These are phyloP conservation scores for Muscicapa striata DNA, from an alignment of 2,797 vertebrate species.

Conservation along the genomic window DNA sequence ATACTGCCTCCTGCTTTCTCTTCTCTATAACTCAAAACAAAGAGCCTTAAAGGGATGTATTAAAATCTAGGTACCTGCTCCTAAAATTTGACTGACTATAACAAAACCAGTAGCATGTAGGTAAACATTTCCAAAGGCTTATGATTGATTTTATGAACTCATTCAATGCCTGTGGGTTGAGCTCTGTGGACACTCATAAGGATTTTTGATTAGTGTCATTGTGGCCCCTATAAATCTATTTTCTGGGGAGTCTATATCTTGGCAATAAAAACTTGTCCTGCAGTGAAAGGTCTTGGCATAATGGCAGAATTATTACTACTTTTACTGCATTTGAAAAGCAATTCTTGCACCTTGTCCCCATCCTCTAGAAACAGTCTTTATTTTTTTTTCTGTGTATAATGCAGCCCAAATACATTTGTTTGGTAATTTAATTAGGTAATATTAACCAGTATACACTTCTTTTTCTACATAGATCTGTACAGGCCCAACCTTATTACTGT, in stretches of 20 bases:
- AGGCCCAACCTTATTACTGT: neutral
- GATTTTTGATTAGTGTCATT: constrained; percentile 3
- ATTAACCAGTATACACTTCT: neutral
- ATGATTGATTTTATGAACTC: neutral
- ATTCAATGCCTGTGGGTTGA: neutral
- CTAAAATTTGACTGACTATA: neutral
- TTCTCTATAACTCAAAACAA: neutral
- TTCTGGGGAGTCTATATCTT: neutral
- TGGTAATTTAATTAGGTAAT: neutral
- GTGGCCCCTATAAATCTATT: neutral
- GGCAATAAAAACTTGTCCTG: constrained; percentile 9
- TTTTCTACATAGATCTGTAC: neutral
- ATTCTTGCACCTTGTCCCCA: neutral
- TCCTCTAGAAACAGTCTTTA: neutral
- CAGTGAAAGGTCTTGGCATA: constrained; percentile 6
- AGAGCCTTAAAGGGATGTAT: neutral
- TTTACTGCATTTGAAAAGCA: neutral
- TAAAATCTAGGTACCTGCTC: neutral
- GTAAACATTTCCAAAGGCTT: neutral
- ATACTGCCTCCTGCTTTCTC: neutral
- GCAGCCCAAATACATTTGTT: neutral
- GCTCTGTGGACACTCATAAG: neutral
- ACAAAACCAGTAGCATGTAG: neutral
- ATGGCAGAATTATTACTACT: neutral
- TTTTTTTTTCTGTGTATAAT: neutral